These are phyloP conservation scores for Panurus biarmicus DNA, from an alignment of 2,113 vertebrate genomes.

Conservation along the genomic window DNA sequence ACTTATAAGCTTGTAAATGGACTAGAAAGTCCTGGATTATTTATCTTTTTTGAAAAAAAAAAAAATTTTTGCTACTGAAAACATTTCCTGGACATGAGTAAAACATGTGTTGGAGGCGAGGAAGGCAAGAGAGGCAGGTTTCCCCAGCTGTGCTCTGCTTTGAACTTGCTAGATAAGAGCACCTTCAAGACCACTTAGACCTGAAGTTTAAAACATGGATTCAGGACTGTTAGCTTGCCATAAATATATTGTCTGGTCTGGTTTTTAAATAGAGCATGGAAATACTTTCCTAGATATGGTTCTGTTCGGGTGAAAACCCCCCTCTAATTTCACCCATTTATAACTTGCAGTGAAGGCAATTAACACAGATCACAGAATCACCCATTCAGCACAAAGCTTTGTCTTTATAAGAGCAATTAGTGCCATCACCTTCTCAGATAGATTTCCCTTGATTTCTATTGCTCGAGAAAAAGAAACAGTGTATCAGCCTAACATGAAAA, in stretches of 20 bases:
- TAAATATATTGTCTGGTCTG: not conserved
- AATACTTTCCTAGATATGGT: not conserved
- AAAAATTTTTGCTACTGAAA: not conserved
- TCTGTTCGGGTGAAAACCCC: not conserved
- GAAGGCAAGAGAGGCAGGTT: not conserved
- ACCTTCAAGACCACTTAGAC: not conserved
- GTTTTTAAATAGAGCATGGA: not conserved
- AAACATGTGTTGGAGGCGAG: not conserved
- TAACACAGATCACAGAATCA: not conserved
- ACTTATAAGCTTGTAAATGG: not conserved
- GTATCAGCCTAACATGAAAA: not conserved
- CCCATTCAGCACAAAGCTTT: not conserved
- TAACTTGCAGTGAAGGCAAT: not conserved
- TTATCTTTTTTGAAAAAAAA: not conserved
- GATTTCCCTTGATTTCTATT: not conserved
- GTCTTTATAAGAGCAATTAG: not conserved
- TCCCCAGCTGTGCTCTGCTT: not conserved
- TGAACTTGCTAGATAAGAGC: not conserved
- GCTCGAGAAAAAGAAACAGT: not conserved
- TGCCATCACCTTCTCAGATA: not conserved
- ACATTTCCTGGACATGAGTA: not conserved
- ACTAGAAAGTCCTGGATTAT: not conserved
- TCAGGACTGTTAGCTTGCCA: not conserved
- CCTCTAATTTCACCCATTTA: not conserved
- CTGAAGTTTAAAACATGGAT: not conserved